Base-by-base conservation (phyloP, 2,797 vertebrate species). In the Ara ararauna region DNA sequence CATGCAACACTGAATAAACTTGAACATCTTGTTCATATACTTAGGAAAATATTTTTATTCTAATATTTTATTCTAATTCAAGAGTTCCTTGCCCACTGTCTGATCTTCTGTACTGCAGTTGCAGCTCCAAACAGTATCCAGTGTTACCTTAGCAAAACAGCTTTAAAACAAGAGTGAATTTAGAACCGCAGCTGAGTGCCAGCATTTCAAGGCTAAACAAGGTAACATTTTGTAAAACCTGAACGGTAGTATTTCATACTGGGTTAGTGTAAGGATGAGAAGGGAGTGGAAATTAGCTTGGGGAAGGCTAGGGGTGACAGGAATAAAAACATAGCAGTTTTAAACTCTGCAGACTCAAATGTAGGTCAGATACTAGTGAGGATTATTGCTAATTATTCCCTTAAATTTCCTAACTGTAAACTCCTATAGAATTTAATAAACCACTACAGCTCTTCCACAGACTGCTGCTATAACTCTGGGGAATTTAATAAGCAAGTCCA, bases 41-140 rank as follows among this genome's bases (percentile, higher is more conserved):
- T 79, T 74, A 32, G 47, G 83, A 89, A 89, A 93, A 87, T 80
- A 73, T 70, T 89, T 76, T 72, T 75, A 72, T 54, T 95, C 78
- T 75, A 88, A 91, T 78, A 36, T 89, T 76, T 72, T 75, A 72
- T 54, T 95, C 78, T 75, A 88, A 91, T 78, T 42, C 79, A 92
- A 76, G 29, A 58, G 44, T 66, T 77, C n/a, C 53, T 68, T 80
- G 45, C 27, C 70, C 62, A 54, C 45, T 87, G 42, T 76, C 78
- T 80, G 84, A 89, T 95, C 44, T 83, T 50, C 75, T 58, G 64
- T n/a, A 34, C 32, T 1, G 0, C 23, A 42, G 73, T 17, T 80
- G 58, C 2, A 6, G 68, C 65, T 89, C 45, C 67, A 71, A 84
- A 66, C 5, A 75, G 44, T 38, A 76, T 34, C 67, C 75, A 76